Percentiles rank a stretch among this genome's conserved stretches.
Conservation (phyloP, 2,113 vertebrate species). For the Cepphus grylle region DNA sequence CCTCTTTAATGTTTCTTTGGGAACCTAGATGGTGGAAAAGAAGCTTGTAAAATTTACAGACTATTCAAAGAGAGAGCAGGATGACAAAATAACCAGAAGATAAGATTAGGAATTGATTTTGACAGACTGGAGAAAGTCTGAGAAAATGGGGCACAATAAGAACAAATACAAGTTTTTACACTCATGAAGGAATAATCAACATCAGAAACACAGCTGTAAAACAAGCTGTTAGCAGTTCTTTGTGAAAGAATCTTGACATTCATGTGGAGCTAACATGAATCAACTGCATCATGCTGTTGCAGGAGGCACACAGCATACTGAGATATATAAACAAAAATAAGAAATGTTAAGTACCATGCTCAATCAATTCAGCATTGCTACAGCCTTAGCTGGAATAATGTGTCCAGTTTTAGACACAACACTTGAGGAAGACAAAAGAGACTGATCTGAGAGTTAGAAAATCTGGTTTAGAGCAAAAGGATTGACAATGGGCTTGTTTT, state of each 20-base stretch:
- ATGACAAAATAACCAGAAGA: neutral
- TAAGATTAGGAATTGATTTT: neutral
- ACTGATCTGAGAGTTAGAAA: neutral
- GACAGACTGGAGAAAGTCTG: neutral
- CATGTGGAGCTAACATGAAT: neutral
- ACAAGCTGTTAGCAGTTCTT: neutral
- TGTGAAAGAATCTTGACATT: neutral
- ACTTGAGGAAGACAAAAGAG: neutral
- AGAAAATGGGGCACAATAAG: neutral
- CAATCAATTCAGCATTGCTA: neutral
- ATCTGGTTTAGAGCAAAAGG: neutral
- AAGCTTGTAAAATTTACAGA: neutral
- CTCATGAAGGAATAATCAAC: neutral
- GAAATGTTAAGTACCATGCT: neutral
- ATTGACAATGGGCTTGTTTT: neutral
- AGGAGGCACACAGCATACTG: neutral
- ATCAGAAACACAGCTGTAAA: neutral
- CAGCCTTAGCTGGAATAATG: neutral
- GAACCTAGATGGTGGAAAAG: neutral
- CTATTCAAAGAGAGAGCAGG: neutral
- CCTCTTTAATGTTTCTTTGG: neutral
- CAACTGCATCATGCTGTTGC: neutral
- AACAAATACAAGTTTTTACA: neutral
- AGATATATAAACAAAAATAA: neutral
- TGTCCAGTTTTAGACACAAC: neutral